Evolutionary conservation across 2,888 invertebrate species (phyloP).

Genomic region (Pocota personata): DNA sequence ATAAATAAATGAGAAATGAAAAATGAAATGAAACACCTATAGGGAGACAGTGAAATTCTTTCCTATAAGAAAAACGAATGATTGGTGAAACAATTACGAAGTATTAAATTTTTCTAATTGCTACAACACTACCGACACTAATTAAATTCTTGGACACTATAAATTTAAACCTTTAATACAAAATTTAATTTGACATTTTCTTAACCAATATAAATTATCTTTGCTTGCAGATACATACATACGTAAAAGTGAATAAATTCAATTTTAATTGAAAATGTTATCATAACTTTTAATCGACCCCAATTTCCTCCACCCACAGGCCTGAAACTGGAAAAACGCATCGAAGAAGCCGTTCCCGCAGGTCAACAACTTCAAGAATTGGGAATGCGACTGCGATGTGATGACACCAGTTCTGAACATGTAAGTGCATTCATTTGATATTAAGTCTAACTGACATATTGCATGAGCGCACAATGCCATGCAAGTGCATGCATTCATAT

Average conservation of each 20-base stretch:
- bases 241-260: conserved; percentile 40
- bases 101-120: too few relatives aligned
- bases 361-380: conserved; percentile 87
- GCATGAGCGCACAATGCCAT: conserved; percentile 63
- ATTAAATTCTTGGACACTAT: neutral
- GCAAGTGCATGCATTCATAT: conserved; percentile 51
- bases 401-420: conserved; percentile 85
- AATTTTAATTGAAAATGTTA: conserved; percentile 53
- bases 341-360: conserved; percentile 88
- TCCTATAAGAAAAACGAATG: too few relatives aligned
- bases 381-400: conserved; percentile 84
- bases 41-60: too few relatives aligned
- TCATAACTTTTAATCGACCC: conserved; percentile 51
- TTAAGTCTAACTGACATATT: conserved; percentile 56
- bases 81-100: too few relatives aligned
- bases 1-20: too few relatives aligned
- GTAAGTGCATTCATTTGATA: conserved; percentile 77
- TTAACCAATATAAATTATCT: conserved; percentile 41
- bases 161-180: neutral
- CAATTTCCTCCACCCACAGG: conserved; percentile 79
- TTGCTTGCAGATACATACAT: conserved; percentile 44
- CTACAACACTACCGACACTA: neutral
- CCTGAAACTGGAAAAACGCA: conserved; percentile 85
- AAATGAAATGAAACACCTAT: too few relatives aligned
- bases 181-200: conserved; percentile 37